Base-by-base conservation (phyloP, 2,797 vertebrate species). In the Spinus pinus region DNA sequence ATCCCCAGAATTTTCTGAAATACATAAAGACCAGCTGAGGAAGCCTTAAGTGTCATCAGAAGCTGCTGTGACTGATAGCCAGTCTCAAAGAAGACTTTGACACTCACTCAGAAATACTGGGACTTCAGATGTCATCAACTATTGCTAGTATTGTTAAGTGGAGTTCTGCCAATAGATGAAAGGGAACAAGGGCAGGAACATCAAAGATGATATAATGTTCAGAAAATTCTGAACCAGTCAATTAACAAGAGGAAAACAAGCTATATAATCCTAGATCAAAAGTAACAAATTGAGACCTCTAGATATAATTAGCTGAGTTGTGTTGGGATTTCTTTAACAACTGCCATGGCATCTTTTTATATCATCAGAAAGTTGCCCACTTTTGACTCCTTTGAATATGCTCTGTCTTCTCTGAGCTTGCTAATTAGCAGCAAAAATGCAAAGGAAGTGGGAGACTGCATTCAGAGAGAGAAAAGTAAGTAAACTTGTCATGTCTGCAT, bases 281-380 rank as follows among this genome's bases (percentile, higher is more conserved):
- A 92, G 50, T 87, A 95, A 93, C 69, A 95, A 95, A 94, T 81
- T 66, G 89, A 90, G 71, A 94, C 74, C 67, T 86, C 71, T 84
- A 69, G 70, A 81, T 90, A 82, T 93, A 97, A 95, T 94, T 93
- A 96, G 85, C 75, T 4, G 16, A 71, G 47, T 84, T 95, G 88
- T 95, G 70, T 70, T 94, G 96, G 94, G 95, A 96, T 95, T 97
- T 95, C 93, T 96, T 94, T 93, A 93, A 91, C 72, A 88, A 91
- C 30, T 83, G 33, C 30, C n/a, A 53, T 65, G 35, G 24, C n/a
- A 77, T 95, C 71, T 79, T 95, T 71, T 85, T 94, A 61, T 91
- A 79, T 75, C n/a, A 86, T 94, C 65, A 90, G 73, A 88, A 90
- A 82, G 30, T 49, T 88, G 35, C 27, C 65, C 89, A 60, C 28